Conservation (phyloP, 2,888 invertebrate species). For the Parnassius glacialis region DNA sequence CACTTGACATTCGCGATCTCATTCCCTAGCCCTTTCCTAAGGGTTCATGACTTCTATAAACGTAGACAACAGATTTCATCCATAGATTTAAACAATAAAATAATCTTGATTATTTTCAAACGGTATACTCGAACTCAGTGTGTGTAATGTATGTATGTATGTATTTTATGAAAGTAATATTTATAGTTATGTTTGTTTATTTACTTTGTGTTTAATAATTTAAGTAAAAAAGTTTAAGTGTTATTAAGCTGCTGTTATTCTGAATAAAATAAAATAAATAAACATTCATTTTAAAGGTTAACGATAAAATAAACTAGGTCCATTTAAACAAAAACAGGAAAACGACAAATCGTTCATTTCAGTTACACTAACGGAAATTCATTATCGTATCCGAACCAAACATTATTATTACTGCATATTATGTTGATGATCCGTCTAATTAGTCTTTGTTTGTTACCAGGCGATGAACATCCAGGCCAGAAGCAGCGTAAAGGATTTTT, state of each 20-base stretch:
- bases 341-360: constrained; percentile 12
- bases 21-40: constrained; percentile 39
- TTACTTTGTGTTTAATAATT: too few species aligned
- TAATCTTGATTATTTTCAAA: neutral
- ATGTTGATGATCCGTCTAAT: constrained; percentile 3
- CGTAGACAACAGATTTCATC: constrained; percentile 2
- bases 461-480: constrained; percentile 83
- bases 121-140: too few species aligned
- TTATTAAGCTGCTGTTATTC: too few species aligned
- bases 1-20: constrained; percentile 63
- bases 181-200: too few species aligned
- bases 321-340: constrained; percentile 19
- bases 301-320: neutral
- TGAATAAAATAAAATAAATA: neutral
- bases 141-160: too few species aligned
- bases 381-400: constrained; percentile 5
- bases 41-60: constrained; percentile 39
- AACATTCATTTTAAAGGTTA: neutral
- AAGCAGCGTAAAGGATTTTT: constrained; percentile 94
- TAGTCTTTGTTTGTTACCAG: constrained; percentile 63
- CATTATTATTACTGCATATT: constrained; percentile 9
- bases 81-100: neutral
- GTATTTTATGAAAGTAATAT: too few species aligned
- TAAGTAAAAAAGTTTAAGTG: too few species aligned
- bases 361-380: constrained; percentile 30